Percentiles rank a stretch among this genome's conserved stretches.
phyloP scores from a whole-genome alignment of 1,140 invertebrate species.

The Drosophila quadrilineata region DNA sequence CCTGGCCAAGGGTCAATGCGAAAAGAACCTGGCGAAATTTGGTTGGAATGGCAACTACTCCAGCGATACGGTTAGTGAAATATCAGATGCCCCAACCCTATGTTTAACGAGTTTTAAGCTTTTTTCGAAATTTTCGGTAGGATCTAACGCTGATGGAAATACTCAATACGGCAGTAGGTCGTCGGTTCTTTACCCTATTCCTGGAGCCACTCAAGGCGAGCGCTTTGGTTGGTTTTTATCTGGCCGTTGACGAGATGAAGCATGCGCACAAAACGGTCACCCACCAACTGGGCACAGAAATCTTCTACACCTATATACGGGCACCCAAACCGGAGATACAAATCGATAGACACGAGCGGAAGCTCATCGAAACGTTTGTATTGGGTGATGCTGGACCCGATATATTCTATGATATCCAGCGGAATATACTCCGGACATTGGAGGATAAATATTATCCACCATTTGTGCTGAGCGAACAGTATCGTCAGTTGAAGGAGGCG shows the following conservation, averaged over 20 bases:
- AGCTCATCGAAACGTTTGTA: constrained; percentile 93
- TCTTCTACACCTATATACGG: constrained; percentile 93
- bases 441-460: constrained; percentile 94
- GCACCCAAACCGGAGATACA: constrained; percentile 90
- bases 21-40: constrained; percentile 88
- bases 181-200: constrained; percentile 89
- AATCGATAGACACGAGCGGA: constrained; percentile 83
- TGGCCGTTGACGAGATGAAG: constrained; percentile 92
- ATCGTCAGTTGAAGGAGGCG: constrained; percentile 88
- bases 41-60: constrained; percentile 91
- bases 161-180: constrained; percentile 87
- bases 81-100: neutral
- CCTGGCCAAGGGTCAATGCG: constrained; percentile 91
- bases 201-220: constrained; percentile 91
- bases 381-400: constrained; percentile 91
- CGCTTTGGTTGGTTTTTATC: constrained; percentile 92
- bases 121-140: constrained; percentile 48
- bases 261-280: constrained; percentile 87
- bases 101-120: neutral
- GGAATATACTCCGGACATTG: constrained; percentile 88
- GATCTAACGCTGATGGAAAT: constrained; percentile 86
- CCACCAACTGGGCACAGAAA: constrained; percentile 94
- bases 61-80: constrained; percentile 65
- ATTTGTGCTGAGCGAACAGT: constrained; percentile 92
- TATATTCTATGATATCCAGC: constrained; percentile 93